Evolutionary conservation across 1,140 invertebrate genomes (phyloP).

Genomic region (Caerostris extrusa): DNA sequence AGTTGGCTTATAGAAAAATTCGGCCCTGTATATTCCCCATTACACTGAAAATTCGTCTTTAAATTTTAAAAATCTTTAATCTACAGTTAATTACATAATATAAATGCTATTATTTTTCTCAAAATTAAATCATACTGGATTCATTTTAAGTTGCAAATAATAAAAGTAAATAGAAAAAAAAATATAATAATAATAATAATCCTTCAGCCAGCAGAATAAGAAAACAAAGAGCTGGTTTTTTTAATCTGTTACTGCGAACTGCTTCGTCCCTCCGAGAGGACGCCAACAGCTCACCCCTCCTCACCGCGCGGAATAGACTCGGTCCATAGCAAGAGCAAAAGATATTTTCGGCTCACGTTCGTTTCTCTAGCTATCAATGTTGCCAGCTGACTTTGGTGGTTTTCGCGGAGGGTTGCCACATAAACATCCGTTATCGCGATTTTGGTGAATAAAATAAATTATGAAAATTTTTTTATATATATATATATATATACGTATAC

Average conservation of each 20-base stretch:
- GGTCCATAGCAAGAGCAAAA: constrained; percentile 62
- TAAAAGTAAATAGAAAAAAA: neutral
- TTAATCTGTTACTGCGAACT: constrained; percentile 21
- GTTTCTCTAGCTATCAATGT: constrained; percentile 70
- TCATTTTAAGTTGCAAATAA: no score
- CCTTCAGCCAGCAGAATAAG: neutral
- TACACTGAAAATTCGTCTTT: no score
- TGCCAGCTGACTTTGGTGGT: constrained; percentile 64
- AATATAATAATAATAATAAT: neutral
- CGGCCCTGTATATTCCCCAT: no score
- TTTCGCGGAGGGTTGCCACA: constrained; percentile 45
- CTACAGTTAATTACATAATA: no score
- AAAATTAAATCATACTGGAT: no score
- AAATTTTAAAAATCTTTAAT: no score
- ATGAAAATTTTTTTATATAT: no score
- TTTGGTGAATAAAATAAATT: neutral
- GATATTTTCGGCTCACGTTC: constrained; percentile 75
- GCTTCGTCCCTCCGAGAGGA: constrained; percentile 15
- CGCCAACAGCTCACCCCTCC: constrained; percentile 32
- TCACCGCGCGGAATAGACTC: constrained; percentile 26
- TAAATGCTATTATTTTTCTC: no score
- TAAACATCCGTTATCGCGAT: neutral
- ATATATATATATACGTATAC: no score
- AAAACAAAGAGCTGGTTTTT: neutral
- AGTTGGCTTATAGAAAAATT: no score